phyloP scores from a whole-genome alignment of 2,888 invertebrate genomes.

The Temnothorax unifasciatus region DNA sequence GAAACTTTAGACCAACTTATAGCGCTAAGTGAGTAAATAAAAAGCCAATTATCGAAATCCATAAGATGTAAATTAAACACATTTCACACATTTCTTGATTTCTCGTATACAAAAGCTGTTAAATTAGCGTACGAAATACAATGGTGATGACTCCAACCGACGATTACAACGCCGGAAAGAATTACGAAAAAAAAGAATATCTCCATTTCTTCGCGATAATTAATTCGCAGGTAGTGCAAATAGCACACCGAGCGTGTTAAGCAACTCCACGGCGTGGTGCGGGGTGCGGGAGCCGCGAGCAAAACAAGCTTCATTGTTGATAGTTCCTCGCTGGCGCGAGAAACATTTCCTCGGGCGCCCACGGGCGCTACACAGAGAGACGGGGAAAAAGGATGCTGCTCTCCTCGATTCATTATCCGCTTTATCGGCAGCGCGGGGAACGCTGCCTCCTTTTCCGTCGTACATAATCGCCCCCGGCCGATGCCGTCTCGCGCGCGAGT shows the following conservation, averaged over 20 bases:
- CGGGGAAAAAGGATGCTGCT: slow-evolving; percentile 18
- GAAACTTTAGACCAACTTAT: neutral
- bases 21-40: neutral
- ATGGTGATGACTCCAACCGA: slow-evolving; percentile 16
- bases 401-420: slow-evolving; percentile 65
- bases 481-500: slow-evolving; percentile 57
- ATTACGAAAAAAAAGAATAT: slow-evolving; percentile 6
- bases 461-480: slow-evolving; percentile 42
- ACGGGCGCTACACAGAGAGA: neutral
- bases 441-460: slow-evolving; percentile 31
- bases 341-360: slow-evolving; percentile 29
- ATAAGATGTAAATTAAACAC: slow-evolving; percentile 3
- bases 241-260: slow-evolving; percentile 26
- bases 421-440: slow-evolving; percentile 47
- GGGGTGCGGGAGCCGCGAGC: neutral
- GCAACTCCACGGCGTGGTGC: neutral
- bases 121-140: slow-evolving; percentile 32
- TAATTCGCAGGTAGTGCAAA: slow-evolving; percentile 30
- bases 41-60: neutral
- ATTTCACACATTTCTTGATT: neutral
- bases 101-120: slow-evolving; percentile 27
- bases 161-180: slow-evolving; percentile 5
- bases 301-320: slow-evolving; percentile 46
- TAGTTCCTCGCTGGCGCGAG: slow-evolving; percentile 34
- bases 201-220: slow-evolving; percentile 34